Evolutionary conservation across 2,113 vertebrate genomes (phyloP).

Genomic region (Nannospalax galili): DNA sequence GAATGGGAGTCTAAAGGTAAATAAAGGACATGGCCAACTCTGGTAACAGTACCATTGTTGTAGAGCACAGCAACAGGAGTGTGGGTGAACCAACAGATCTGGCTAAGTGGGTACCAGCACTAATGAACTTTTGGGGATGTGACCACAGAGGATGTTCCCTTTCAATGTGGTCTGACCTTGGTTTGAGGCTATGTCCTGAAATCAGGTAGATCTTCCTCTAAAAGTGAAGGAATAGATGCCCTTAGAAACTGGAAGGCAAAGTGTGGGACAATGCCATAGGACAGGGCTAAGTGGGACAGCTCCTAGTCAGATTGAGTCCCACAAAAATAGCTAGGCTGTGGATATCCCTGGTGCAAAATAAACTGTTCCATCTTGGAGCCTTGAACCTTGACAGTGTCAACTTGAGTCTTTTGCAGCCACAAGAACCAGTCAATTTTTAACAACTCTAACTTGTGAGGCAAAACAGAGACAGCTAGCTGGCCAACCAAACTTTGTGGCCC

Average conservation of each 20-base stretch:
- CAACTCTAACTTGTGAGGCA: neutral
- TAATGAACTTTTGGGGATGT: neutral
- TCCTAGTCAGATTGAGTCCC: neutral
- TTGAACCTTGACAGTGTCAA: neutral
- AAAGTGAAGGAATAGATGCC: neutral
- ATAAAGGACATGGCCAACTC: neutral
- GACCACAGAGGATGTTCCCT: neutral
- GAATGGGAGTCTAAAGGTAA: neutral
- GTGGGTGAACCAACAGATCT: neutral
- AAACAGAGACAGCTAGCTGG: neutral
- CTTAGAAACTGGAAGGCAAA: slow-evolving; percentile 22
- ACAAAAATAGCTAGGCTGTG: neutral
- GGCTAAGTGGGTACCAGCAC: neutral
- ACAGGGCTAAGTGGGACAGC: no score
- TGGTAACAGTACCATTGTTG: neutral
- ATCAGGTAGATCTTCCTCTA: neutral
- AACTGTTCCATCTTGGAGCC: neutral
- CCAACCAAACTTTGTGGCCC: neutral
- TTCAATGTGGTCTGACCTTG: neutral
- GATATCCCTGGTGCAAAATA: slow-evolving; percentile 9
- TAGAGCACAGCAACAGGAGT: neutral
- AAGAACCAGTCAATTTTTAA: neutral
- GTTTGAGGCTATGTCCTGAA: slow-evolving; percentile 9
- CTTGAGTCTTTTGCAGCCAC: neutral
- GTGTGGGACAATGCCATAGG: neutral